Percentiles rank a stretch among this genome's conserved stretches.
Conservation (phyloP, 2,113 vertebrate genomes). For the Scomber japonicus region DNA sequence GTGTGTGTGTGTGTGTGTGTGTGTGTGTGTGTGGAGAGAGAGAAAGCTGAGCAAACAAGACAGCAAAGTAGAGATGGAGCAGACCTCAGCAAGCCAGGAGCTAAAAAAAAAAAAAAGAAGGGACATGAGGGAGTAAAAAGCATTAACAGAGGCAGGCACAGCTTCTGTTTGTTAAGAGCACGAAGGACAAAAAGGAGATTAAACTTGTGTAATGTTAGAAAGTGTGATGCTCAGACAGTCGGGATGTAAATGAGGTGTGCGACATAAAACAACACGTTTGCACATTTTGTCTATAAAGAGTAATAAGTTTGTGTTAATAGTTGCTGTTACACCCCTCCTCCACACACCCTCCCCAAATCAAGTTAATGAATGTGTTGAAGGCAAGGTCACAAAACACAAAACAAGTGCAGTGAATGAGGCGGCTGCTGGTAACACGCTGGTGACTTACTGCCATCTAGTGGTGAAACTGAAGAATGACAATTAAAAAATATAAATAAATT, state of each 20-base stretch:
- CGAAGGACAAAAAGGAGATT: slow-evolving; percentile 1
- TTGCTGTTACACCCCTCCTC: background rate
- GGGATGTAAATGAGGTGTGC: slow-evolving; percentile 15
- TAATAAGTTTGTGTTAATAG: slow-evolving; percentile 24
- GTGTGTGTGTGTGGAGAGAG: background rate
- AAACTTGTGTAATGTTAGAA: background rate
- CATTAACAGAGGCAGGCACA: background rate
- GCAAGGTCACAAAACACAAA: slow-evolving; percentile 33
- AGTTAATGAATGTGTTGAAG: slow-evolving; percentile 8
- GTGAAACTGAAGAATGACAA: background rate
- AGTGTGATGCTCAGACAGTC: background rate
- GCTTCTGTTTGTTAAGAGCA: background rate
- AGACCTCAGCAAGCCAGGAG: slow-evolving; percentile 9
- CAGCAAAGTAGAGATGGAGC: slow-evolving; percentile 2
- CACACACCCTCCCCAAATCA: background rate
- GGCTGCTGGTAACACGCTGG: background rate
- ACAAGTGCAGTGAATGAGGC: slow-evolving; percentile 14
- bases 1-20: too few relatives aligned
- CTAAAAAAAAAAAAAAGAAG: background rate
- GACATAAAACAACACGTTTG: background rate
- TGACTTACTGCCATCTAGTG: slow-evolving; percentile 67
- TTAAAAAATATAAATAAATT: background rate
- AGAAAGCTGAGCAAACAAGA: slow-evolving; percentile 38
- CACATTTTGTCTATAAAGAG: slow-evolving; percentile 27
- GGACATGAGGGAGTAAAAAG: background rate